A percentile compares a stretch with the other conserved stretches of the same genome.
These are phyloP conservation scores for Anguilla megastoma DNA, from an alignment of 2,797 vertebrate genomes.

Conservation along the genomic window DNA sequence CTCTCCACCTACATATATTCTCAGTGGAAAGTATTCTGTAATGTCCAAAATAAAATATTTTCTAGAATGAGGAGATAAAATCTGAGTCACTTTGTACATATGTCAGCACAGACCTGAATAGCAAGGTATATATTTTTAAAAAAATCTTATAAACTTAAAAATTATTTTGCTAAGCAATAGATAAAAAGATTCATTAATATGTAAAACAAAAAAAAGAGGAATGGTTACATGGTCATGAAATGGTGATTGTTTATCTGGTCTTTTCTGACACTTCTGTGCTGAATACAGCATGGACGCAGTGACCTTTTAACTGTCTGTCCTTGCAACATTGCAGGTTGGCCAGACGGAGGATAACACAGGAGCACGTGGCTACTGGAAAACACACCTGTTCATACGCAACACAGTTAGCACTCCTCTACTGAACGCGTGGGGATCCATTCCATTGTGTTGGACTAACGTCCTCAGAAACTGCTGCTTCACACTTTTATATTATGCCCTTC, in stretches of 20 bases:
- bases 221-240: not conserved
- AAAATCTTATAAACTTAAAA: not conserved
- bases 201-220: not conserved
- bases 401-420: constrained; percentile 21
- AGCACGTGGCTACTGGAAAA: constrained; percentile 19
- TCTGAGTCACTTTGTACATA: not conserved
- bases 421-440: not conserved
- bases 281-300: constrained; percentile 27
- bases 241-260: not conserved
- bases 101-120: not conserved
- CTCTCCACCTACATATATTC: constrained; percentile 32
- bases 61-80: not conserved
- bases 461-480: not conserved
- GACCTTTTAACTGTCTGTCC: constrained; percentile 38
- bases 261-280: constrained; percentile 10
- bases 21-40: constrained; percentile 35
- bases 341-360: constrained; percentile 22
- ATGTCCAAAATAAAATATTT: not conserved
- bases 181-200: not conserved
- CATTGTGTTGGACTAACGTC: not conserved
- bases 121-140: not conserved
- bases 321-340: constrained; percentile 36
- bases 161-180: not conserved
- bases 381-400: constrained; percentile 33
- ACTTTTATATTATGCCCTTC: not conserved